Evolutionary conservation across 2,797 vertebrate genomes (phyloP).

Genomic region (Vultur gryphus): DNA sequence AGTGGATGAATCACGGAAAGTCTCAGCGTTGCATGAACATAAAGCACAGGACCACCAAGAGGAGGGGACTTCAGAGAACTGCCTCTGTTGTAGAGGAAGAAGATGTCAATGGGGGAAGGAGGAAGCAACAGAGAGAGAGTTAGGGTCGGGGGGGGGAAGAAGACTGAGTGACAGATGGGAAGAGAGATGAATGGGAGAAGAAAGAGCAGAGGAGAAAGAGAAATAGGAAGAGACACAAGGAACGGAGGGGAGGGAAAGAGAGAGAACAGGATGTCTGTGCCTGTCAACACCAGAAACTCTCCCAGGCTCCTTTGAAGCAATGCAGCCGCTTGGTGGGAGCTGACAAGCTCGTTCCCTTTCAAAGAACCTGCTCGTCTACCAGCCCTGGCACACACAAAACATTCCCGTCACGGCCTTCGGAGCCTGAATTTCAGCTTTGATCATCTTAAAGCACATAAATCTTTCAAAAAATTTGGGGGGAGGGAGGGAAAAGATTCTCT

Average conservation of each 20-base stretch:
- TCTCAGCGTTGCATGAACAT: background rate
- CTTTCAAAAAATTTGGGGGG: constrained; percentile 28
- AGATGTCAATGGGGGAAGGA: background rate
- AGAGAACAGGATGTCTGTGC: constrained; percentile 13
- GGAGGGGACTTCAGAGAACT: background rate
- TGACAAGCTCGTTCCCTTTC: constrained; percentile 67
- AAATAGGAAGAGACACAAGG: background rate
- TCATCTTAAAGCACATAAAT: constrained; percentile 70
- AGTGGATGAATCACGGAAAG: background rate
- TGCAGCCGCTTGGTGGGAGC: constrained; percentile 24
- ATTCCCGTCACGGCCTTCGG: constrained; percentile 58
- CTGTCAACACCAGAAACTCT: constrained; percentile 38
- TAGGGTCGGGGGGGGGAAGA: background rate
- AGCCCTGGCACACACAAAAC: constrained; percentile 36
- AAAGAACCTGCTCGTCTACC: constrained; percentile 61
- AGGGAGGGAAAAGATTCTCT: background rate
- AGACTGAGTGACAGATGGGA: background rate
- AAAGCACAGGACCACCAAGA: background rate
- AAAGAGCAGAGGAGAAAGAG: constrained; percentile 9
- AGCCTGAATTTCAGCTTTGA: constrained; percentile 66
- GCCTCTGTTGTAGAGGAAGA: background rate
- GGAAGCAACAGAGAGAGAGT: background rate
- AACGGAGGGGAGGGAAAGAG: background rate
- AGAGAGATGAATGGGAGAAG: background rate
- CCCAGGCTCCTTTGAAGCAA: constrained; percentile 70